Conservation (phyloP, 23 tunicate genomes). For the Botrylloides violaceus region DNA sequence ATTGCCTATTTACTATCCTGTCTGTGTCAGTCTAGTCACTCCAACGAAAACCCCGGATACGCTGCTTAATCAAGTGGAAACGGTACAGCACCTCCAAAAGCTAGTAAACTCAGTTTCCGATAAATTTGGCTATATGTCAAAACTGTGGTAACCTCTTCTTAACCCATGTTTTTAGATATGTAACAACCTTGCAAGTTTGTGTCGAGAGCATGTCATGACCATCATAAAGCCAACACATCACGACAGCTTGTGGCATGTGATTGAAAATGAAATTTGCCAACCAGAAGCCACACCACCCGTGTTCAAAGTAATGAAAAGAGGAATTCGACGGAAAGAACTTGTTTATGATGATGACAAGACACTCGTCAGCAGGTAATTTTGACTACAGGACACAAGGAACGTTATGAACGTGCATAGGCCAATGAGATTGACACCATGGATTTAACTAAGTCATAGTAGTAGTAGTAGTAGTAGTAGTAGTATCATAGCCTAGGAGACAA, state of each 20-base stretch:
- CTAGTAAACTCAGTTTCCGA: too few species aligned
- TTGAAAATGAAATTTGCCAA: constrained; percentile 43
- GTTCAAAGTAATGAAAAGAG: constrained; percentile 59
- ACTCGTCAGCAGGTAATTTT: constrained; percentile 56
- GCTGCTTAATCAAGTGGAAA: too few species aligned
- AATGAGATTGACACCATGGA: too few species aligned
- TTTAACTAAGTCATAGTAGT: too few species aligned
- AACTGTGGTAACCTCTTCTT: too few species aligned
- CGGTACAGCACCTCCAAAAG: too few species aligned
- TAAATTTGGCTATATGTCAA: too few species aligned
- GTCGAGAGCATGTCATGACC: constrained; percentile 56
- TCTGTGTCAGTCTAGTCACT: too few species aligned
- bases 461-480: neutral
- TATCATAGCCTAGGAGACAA: neutral
- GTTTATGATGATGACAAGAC: constrained; percentile 65
- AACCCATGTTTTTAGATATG: constrained; percentile 51
- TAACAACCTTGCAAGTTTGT: constrained; percentile 73
- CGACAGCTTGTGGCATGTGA: constrained; percentile 56
- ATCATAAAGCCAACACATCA: constrained; percentile 17
- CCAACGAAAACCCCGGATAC: too few species aligned
- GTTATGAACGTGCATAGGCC: too few species aligned
- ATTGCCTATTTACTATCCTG: too few species aligned
- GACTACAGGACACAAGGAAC: too few species aligned
- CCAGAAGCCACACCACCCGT: constrained; percentile 51
- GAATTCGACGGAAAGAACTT: constrained; percentile 61